Conservation (phyloP, 2,113 vertebrate genomes). For the Sciurus niger region DNA sequence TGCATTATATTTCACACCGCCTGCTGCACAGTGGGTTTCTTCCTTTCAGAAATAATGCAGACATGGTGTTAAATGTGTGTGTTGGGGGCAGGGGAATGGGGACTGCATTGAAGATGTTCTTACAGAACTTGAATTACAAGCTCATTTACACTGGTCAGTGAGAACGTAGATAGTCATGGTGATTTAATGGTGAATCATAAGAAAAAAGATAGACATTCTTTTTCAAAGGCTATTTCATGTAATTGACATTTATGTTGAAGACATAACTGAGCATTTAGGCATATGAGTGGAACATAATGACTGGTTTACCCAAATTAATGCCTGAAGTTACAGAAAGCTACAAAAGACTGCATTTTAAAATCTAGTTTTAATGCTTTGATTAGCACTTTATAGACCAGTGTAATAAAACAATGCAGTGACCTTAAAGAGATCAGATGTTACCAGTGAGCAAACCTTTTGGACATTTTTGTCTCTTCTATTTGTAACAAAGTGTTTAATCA, state of each 20-base stretch:
- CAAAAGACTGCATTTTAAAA: constrained; percentile 47
- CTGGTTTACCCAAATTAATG: constrained; percentile 57
- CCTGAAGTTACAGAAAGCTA: constrained; percentile 39
- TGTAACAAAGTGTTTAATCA: constrained; percentile 29
- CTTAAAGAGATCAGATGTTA: constrained; percentile 33
- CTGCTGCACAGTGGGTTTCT: constrained; percentile 71
- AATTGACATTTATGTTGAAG: constrained; percentile 56
- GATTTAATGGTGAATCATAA: not conserved
- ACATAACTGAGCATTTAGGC: constrained; percentile 33
- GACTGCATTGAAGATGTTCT: not conserved
- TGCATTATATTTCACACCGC: constrained; percentile 53
- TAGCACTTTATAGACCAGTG: not conserved
- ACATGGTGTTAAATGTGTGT: constrained; percentile 8
- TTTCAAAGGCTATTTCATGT: constrained; percentile 18
- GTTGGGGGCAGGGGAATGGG: not conserved
- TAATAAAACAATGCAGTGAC: constrained; percentile 26
- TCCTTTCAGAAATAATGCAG: constrained; percentile 65
- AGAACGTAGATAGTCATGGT: constrained; percentile 18
- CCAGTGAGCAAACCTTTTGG: constrained; percentile 11
- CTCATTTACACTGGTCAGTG: constrained; percentile 28
- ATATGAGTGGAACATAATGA: constrained; percentile 2
- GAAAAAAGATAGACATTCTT: not conserved
- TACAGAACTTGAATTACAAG: not conserved
- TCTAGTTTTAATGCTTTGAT: constrained; percentile 60
- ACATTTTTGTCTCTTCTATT: constrained; percentile 48